These are phyloP conservation scores for Centroberyx gerrardi DNA, from an alignment of 2,797 vertebrate genomes.

Conservation along the genomic window DNA sequence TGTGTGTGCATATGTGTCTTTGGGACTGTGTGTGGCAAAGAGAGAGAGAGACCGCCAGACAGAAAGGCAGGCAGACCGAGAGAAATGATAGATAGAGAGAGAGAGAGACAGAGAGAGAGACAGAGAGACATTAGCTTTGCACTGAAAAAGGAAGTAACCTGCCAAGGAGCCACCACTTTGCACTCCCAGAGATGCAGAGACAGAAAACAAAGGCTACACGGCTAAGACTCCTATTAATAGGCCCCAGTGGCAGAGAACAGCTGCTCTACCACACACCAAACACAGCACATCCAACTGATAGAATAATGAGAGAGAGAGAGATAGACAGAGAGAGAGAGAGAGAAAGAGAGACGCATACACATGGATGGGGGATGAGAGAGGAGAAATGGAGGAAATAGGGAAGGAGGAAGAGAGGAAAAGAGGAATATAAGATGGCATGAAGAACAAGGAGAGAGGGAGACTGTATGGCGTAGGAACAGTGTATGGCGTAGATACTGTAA, in stretches of 20 bases:
- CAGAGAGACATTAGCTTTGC: slow-evolving; percentile 36
- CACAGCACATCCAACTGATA: slow-evolving; percentile 80
- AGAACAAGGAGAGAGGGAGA: slow-evolving; percentile 11
- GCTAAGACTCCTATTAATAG: slow-evolving; percentile 85
- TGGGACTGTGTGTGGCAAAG: background rate
- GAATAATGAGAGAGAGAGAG: slow-evolving; percentile 74
- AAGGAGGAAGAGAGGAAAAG: slow-evolving; percentile 24
- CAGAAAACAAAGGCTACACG: slow-evolving; percentile 77
- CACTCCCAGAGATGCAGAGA: slow-evolving; percentile 59
- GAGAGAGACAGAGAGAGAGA: background rate
- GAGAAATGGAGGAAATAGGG: background rate
- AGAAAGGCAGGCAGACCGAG: slow-evolving; percentile 18
- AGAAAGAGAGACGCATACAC: slow-evolving; percentile 4
- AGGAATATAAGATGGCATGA: slow-evolving; percentile 6
- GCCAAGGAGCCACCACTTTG: slow-evolving; percentile 31
- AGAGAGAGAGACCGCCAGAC: slow-evolving; percentile 2
- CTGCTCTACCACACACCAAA: slow-evolving; percentile 82
- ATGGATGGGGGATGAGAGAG: background rate
- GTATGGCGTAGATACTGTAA: slow-evolving; percentile 30
- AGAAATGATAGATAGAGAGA: background rate
- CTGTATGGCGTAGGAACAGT: slow-evolving; percentile 19
- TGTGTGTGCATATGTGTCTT: slow-evolving; percentile 4
- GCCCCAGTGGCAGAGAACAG: slow-evolving; percentile 84
- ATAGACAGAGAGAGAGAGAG: slow-evolving; percentile 20
- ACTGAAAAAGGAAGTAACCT: slow-evolving; percentile 44